Conservation (phyloP, 92 coral and sea anemone species). For the Montipora capitata region DNA sequence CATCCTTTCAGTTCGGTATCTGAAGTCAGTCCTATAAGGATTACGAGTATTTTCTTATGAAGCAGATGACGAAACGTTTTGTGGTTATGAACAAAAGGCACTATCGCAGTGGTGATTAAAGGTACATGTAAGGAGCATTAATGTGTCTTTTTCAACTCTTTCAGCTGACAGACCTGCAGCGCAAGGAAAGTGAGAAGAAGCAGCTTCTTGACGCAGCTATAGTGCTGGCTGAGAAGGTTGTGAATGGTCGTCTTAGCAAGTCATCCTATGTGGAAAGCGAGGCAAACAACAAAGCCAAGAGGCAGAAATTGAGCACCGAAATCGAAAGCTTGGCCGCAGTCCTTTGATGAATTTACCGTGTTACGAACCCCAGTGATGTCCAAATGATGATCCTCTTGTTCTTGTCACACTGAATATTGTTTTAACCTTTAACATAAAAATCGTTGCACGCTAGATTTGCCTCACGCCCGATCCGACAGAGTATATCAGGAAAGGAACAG, state of each 20-base stretch:
- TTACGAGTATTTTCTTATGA: too few relatives aligned
- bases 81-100: too few relatives aligned
- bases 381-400: neutral
- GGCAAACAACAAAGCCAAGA: constrained; percentile 83
- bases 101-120: too few relatives aligned
- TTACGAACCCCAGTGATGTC: constrained; percentile 34
- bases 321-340: constrained; percentile 87
- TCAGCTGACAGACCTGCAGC: constrained; percentile 93
- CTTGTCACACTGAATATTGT: neutral
- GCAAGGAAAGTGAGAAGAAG: constrained; percentile 95
- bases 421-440: neutral
- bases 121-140: too few relatives aligned
- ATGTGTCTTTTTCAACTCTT: neutral
- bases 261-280: constrained; percentile 90
- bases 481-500: too few relatives aligned
- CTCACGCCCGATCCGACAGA: neutral
- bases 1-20: too few relatives aligned
- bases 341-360: constrained; percentile 43
- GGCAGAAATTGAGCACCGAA: constrained; percentile 92
- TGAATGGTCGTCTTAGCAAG: constrained; percentile 94
- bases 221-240: constrained; percentile 94
- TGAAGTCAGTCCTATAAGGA: too few relatives aligned
- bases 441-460: neutral
- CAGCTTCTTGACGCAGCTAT: constrained; percentile 93
- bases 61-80: too few relatives aligned